Base-by-base conservation (phyloP, 2,888 invertebrate species). In the Sesia apiformis region DNA sequence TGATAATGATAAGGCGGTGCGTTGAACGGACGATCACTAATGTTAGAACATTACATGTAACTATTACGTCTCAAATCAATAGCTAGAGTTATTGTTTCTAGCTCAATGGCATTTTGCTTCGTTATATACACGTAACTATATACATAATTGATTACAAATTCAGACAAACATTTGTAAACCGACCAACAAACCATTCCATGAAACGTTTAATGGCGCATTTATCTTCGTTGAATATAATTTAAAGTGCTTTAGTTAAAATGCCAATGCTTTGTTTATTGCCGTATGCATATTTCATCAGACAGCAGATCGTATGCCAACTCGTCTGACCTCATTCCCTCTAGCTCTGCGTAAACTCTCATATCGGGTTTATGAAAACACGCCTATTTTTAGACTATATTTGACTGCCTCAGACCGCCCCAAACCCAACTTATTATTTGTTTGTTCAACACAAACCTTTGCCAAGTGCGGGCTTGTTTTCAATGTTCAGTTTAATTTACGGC, bases 281-380 rank as follows among this genome's bases (percentile, higher is more conserved):
- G 66, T 70, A 70, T 66, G 65, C 69, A 70, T 75, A 77, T 81
- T 80, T 78, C 73, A 76, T 70, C 72, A 67, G 65, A 65, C 69
- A 65, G 66, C 67, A 62, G 52, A 40, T 52, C 7, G 52, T 78
- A 81, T 81, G 86, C 87, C 83, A 85, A 82, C 78, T 80, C 76
- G 76, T 77, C 78, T 83, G 85, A 87, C 88, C 88, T 81, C 85
- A 84, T 87, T 87, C 80, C 73, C 72, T 74, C 67, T 79, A 79
- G 80, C 78, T 78, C 83, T 83, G 82, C 76, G 82, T 85, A 83
- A 82, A 84, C 81, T 84, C 79, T 79, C 81, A 81, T 83, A 84
- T 86, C 78, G 81, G 74, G 71, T 76, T 80, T 83, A 85, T 83
- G 81, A 84, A 85, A 84, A 85, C 84, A 84, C 69, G 70, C 62